Evolutionary conservation across 2,797 vertebrate genomes (phyloP).

Genomic region (Varecia variegata): DNA sequence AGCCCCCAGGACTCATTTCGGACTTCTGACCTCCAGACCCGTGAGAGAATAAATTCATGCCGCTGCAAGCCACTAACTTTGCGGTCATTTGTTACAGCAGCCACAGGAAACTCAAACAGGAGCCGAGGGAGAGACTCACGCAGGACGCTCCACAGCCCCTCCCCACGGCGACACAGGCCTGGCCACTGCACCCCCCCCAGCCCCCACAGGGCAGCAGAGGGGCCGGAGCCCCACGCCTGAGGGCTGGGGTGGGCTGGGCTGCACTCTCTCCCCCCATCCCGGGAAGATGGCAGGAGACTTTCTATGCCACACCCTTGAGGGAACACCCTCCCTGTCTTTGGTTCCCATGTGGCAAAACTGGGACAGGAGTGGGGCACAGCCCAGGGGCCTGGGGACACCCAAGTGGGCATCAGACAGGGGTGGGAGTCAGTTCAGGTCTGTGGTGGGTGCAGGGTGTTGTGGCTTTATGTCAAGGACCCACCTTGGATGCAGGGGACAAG

Average conservation of each 20-base stretch:
- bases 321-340: not conserved
- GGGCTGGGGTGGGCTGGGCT: not conserved
- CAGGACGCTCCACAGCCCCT: not conserved
- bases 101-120: not conserved
- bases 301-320: not conserved
- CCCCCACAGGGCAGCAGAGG: no score
- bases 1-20: not conserved
- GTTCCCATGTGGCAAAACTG: not conserved
- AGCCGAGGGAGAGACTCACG: not conserved
- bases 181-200: fast-evolving
- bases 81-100: fast-evolving
- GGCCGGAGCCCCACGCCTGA: not conserved
- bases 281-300: not conserved
- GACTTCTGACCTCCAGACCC: not conserved
- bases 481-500: not conserved
- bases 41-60: not conserved
- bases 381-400: not conserved
- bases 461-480: not conserved
- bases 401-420: not conserved
- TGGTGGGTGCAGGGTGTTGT: not conserved
- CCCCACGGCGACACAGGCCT: fast-evolving
- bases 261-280: fast-evolving
- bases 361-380: not conserved
- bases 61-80: not conserved
- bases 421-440: not conserved